Conservation (phyloP, 1,140 invertebrate genomes). For the Popillia japonica region DNA sequence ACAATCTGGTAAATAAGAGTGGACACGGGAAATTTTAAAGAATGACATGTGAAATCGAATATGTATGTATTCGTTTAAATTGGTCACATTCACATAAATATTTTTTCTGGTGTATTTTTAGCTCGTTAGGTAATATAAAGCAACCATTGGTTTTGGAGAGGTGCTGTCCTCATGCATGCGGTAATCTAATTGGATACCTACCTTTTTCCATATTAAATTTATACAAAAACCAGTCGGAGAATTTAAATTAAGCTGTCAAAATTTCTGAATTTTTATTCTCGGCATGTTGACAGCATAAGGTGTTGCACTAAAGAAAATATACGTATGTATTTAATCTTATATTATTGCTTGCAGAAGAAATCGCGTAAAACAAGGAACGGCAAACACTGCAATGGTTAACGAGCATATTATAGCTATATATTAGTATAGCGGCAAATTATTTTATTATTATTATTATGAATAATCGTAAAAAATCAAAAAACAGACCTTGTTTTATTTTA, state of each 20-base stretch:
- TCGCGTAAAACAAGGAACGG: neutral
- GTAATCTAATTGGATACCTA: neutral
- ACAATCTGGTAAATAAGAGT: neutral
- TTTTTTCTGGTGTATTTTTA: neutral
- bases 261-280: neutral
- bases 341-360: neutral
- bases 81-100: neutral
- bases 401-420: no score
- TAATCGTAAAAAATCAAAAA: no score
- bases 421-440: no score
- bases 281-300: neutral
- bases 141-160: no score
- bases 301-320: neutral
- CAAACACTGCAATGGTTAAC: neutral
- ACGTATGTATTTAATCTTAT: neutral
- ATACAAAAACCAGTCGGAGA: neutral
- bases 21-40: neutral
- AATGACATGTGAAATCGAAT: neutral
- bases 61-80: neutral
- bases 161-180: neutral
- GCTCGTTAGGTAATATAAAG: neutral
- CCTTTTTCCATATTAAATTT: neutral
- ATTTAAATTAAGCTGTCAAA: conserved; percentile 8
- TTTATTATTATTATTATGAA: no score
- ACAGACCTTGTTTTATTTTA: no score